Evolutionary conservation across 2,888 invertebrate genomes (phyloP), one percentile per base, ranked within the genome.

Genomic region (Drosophila kokeensis): DNA sequence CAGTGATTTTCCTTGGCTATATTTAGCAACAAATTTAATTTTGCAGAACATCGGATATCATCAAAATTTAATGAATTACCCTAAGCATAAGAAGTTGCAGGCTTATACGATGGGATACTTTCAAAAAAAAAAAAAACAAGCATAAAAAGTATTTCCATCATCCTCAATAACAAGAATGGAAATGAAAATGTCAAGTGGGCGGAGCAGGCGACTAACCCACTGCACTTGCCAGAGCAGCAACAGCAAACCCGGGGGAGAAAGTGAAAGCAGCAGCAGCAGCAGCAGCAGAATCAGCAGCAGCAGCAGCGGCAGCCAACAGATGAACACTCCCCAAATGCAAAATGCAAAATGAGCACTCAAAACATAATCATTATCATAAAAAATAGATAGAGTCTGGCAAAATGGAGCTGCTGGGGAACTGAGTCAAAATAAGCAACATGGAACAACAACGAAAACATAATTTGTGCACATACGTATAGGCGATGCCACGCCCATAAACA

Each of bases 361-460:
- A 76, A 68, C 76, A 85, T 77, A 87, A 83, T 87, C 76, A 83
- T 85, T 76, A 86, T 79, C 79, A 73, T 83, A 82, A 88, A 86
- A 67, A 57, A 75, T 49, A 53, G 34, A 57, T 67, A 57, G 50
- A 54, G 62, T 55, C 64, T 69, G 68, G 62, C 50, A 13, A 68
- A 65, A 45, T 34, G 24, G 55, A 42, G 57, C 24, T 24, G 45
- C 45, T 29, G 30, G 49, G 15, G 15, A 24, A 50, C 48, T 58
- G 55, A 60, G 61, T 61, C 49, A 30, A 69, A 65, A 76, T 63
- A 63, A 68, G 66, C 73, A 45, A 32, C 53, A 53, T 48, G 55
- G 52, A 52, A 32, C n/a, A 27, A 55, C 50, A 58, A 55, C 60
- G 55, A 71, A 64, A 73, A 69, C 78, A 78, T 80, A 78, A 80